phyloP scores from a whole-genome alignment of 2,888 invertebrate species.

The Caenorhabditis sp. region DNA sequence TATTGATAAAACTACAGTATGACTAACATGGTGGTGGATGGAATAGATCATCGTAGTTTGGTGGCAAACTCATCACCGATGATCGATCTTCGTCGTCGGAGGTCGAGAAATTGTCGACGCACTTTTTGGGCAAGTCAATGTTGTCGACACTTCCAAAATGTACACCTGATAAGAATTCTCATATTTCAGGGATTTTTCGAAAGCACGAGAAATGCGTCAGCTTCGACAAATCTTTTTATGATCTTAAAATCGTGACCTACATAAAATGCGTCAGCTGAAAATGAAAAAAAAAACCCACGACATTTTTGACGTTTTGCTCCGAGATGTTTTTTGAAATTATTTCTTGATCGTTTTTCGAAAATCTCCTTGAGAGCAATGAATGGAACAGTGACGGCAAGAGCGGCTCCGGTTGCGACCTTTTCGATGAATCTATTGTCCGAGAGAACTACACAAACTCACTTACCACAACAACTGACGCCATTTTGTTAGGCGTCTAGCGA shows the following conservation, averaged over 20 bases:
- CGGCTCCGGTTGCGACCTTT: constrained; percentile 15
- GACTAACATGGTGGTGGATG: constrained; percentile 4
- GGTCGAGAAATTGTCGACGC: too few relatives aligned
- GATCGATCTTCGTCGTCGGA: constrained; percentile 6
- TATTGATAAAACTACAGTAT: background rate
- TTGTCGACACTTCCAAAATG: constrained; percentile 7
- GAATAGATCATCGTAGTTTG: constrained; percentile 6
- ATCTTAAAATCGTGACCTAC: background rate
- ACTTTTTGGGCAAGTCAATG: too few relatives aligned
- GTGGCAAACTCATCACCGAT: constrained; percentile 1
- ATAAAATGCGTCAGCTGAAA: background rate
- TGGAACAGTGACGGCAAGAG: constrained; percentile 11
- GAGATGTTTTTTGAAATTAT: constrained; percentile 14
- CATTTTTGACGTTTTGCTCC: constrained; percentile 1
- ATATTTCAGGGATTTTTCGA: background rate
- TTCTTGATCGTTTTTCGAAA: constrained; percentile 8
- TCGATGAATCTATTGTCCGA: background rate
- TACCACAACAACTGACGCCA: constrained; percentile 22
- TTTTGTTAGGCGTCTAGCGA: constrained; percentile 12
- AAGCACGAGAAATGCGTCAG: too few relatives aligned
- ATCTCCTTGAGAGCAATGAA: constrained; percentile 14
- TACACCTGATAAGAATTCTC: background rate
- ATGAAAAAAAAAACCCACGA: background rate
- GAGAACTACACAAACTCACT: background rate
- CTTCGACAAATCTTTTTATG: too few relatives aligned